Evolutionary conservation across 2,888 invertebrate genomes (phyloP).

Genomic region (Petrophora chlorosata): DNA sequence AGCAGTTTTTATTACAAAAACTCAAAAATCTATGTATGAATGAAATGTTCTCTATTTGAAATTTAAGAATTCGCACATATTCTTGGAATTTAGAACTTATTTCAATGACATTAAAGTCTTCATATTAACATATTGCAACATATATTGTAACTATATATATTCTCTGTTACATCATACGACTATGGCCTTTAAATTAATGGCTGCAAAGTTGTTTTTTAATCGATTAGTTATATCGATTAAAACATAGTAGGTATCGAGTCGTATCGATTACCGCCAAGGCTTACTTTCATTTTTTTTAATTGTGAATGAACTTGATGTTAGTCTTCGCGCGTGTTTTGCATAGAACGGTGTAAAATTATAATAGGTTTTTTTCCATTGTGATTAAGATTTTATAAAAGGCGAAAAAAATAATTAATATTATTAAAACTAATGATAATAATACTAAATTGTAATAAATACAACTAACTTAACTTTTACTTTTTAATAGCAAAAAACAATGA

Average conservation of each 20-base stretch:
- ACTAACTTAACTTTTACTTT: no score
- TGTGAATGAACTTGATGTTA: constrained; percentile 19
- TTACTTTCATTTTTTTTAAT: constrained; percentile 33
- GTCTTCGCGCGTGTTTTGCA: constrained; percentile 15
- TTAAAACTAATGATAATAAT: no score
- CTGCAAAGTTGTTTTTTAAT: constrained; percentile 15
- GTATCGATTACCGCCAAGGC: constrained; percentile 33
- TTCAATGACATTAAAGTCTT: not conserved
- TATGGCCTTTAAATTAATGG: constrained; percentile 15
- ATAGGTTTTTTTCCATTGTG: no score
- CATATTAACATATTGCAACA: not conserved
- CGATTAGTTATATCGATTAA: constrained; percentile 14
- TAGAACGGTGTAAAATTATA: constrained; percentile 3
- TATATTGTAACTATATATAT: not conserved
- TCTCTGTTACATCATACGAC: constrained; percentile 3
- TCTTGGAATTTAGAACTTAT: constrained; percentile 1
- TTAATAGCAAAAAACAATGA: no score
- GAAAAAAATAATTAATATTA: no score
- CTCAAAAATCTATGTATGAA: not conserved
- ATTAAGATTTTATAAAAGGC: no score
- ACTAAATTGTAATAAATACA: no score
- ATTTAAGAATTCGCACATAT: not conserved
- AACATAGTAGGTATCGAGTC: constrained; percentile 16
- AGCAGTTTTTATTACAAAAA: not conserved
- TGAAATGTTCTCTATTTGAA: not conserved